phyloP scores from a whole-genome alignment of 2,797 vertebrate genomes.

The Merluccius polli region DNA sequence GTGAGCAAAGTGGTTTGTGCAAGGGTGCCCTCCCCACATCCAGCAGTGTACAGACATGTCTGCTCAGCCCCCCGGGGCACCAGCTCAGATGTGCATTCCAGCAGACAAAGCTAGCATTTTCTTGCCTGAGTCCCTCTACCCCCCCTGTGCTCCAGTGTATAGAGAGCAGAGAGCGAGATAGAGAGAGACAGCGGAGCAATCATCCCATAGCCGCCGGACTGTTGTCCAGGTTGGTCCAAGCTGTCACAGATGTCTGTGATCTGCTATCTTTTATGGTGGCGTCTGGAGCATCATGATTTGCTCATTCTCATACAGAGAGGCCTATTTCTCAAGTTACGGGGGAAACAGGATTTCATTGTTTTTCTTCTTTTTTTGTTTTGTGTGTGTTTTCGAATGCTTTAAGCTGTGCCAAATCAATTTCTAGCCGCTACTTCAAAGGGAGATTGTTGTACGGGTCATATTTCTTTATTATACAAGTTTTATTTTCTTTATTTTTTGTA shows the following conservation, averaged over 20 bases:
- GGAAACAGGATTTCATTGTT: background rate
- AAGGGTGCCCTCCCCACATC: conserved; percentile 62
- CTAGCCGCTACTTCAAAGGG: background rate
- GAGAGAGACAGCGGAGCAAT: conserved; percentile 30
- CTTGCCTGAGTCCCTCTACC: conserved; percentile 49
- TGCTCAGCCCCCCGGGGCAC: conserved; percentile 69
- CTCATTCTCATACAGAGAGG: background rate
- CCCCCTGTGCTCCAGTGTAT: background rate
- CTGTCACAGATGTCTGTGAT: conserved; percentile 18
- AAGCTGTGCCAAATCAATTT: background rate
- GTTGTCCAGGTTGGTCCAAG: conserved; percentile 22
- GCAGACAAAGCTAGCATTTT: conserved; percentile 73
- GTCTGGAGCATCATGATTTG: conserved; percentile 2
- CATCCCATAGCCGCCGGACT: conserved; percentile 27
- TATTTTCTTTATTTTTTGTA: background rate
- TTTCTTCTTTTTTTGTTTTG: background rate
- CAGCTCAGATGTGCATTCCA: conserved; percentile 77
- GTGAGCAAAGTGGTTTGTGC: conserved; percentile 61
- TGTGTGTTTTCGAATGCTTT: background rate
- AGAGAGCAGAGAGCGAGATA: conserved; percentile 17
- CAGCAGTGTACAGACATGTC: conserved; percentile 79
- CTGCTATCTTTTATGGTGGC: background rate
- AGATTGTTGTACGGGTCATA: background rate
- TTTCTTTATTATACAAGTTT: background rate
- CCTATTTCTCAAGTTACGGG: background rate